A percentile compares a stretch with the other conserved stretches of the same genome.
These are phyloP conservation scores for Orgyia antiqua DNA, from an alignment of 2,888 invertebrate species.

Conservation along the genomic window DNA sequence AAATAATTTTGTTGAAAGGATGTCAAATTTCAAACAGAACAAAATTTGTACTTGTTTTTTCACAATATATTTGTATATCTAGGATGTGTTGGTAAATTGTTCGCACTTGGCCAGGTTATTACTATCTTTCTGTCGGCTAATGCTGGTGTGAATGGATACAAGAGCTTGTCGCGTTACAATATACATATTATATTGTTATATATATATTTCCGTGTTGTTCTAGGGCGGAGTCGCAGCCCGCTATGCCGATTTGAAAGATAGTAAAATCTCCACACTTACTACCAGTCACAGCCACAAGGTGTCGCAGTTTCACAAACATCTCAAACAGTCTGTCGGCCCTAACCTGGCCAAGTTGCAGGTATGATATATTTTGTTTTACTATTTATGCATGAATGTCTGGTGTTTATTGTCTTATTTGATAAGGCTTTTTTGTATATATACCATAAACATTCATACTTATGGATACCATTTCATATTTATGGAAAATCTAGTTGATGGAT, in stretches of 20 bases:
- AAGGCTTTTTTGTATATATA: no score
- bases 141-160: slow-evolving; percentile 36
- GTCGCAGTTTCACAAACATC: slow-evolving; percentile 95
- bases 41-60: no score
- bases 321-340: slow-evolving; percentile 91
- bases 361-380: slow-evolving; percentile 52
- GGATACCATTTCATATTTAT: no score
- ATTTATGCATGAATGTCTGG: slow-evolving; percentile 39
- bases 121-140: slow-evolving; percentile 77
- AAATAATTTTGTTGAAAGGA: no score
- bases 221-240: slow-evolving; percentile 84
- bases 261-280: slow-evolving; percentile 91
- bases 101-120: slow-evolving; percentile 76
- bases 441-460: no score
- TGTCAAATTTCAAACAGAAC: no score
- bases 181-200: slow-evolving; percentile 22
- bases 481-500: no score
- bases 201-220: slow-evolving; percentile 52
- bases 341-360: slow-evolving; percentile 93
- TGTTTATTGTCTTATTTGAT: not conserved
- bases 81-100: no score
- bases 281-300: slow-evolving; percentile 94
- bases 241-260: slow-evolving; percentile 93
- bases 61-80: no score
- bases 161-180: slow-evolving; percentile 27